Evolutionary conservation across 2,113 vertebrate genomes (phyloP), one percentile per base, ranked within the genome.

Genomic region (Carettochelys insculpta): DNA sequence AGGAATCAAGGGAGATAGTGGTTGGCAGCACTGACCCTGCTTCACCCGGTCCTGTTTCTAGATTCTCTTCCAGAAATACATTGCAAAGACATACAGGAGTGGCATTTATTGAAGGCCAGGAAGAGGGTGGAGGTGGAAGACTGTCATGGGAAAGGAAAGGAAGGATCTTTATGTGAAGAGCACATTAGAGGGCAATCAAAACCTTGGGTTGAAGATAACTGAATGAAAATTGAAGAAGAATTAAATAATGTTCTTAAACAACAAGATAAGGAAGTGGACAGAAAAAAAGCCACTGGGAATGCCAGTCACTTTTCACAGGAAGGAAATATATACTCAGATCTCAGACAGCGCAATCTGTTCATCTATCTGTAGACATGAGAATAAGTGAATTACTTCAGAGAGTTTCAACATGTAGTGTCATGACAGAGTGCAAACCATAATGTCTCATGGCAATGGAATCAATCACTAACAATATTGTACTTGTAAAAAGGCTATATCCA

Each of bases 381-480:
- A 76, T 76, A 90, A 91, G 25, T 27, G 88, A 83, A 91, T 85
- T 83, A 51, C 82, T 80, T 92, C 51, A 47, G 76, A 95, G 86
- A 65, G 85, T 89, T 83, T 50, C 41, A 85, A 53, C 14, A 61
- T 54, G 9, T 89, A 92, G 83, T 50, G 48, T 45, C 51, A 65
- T 89, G 58, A 65, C 31, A 65, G 29, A 65, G 58, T 65, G 17
- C 58, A 65, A 94, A 25, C 54, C 34, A 80, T n/a, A 78, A 82
- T 92, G 86, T 38, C 86, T 45, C 52, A 91, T 94, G n/a, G 61
- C n/a, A 85, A 0, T 0, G 25, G 29, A 94, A 77, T 86, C 61
- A 89, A 79, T 81, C 38, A 38, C 51, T 86, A 53, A 75, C 25
- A 56, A n/a, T n/a, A 65, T n/a, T 61, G 58, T 34, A n/a, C 58